A percentile compares a stretch with the other conserved stretches of the same genome.
Evolutionary conservation across 2,888 invertebrate species (phyloP).

Genomic region (Abrostola tripartita): DNA sequence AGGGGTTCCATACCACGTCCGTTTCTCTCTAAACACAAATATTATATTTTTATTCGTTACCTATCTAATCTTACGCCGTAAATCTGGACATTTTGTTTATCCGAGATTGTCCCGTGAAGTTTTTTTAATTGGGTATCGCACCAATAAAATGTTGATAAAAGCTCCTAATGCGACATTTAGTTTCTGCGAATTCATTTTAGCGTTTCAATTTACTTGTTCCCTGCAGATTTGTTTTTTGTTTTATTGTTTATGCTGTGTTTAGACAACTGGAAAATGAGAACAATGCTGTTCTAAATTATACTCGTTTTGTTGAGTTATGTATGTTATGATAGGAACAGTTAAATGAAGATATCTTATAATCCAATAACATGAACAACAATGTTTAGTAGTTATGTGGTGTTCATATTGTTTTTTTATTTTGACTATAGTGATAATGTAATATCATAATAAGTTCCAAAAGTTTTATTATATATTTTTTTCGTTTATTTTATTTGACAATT

Average conservation of each 20-base stretch:
- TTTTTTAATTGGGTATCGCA: slow-evolving; percentile 55
- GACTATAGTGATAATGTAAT: slow-evolving; percentile 37
- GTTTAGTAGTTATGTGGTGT: slow-evolving; percentile 12
- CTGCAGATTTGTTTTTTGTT: neutral
- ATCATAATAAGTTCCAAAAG: slow-evolving; percentile 41
- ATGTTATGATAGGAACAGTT: slow-evolving; percentile 23
- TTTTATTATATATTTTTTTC: slow-evolving; percentile 30
- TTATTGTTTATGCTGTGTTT: slow-evolving; percentile 26
- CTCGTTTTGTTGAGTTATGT: slow-evolving; percentile 20
- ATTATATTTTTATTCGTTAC: slow-evolving; percentile 62
- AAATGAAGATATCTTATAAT: slow-evolving; percentile 21
- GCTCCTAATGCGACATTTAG: slow-evolving; percentile 46
- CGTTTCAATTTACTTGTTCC: slow-evolving; percentile 16
- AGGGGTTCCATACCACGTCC: slow-evolving; percentile 55
- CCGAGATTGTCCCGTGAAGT: slow-evolving; percentile 49
- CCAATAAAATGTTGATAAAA: slow-evolving; percentile 55
- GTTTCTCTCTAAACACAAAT: slow-evolving; percentile 50
- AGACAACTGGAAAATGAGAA: slow-evolving; percentile 30
- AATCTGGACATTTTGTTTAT: slow-evolving; percentile 64
- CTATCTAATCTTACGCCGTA: slow-evolving; percentile 66
- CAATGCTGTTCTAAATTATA: slow-evolving; percentile 22
- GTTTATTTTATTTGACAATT: slow-evolving; percentile 12
- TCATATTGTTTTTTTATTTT: slow-evolving; percentile 43
- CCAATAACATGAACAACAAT: slow-evolving; percentile 9
- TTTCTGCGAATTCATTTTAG: slow-evolving; percentile 46